A percentile compares a stretch with the other conserved stretches of the same genome.
Conservation (phyloP, 2,797 vertebrate species). For the Galaxias olidus region DNA sequence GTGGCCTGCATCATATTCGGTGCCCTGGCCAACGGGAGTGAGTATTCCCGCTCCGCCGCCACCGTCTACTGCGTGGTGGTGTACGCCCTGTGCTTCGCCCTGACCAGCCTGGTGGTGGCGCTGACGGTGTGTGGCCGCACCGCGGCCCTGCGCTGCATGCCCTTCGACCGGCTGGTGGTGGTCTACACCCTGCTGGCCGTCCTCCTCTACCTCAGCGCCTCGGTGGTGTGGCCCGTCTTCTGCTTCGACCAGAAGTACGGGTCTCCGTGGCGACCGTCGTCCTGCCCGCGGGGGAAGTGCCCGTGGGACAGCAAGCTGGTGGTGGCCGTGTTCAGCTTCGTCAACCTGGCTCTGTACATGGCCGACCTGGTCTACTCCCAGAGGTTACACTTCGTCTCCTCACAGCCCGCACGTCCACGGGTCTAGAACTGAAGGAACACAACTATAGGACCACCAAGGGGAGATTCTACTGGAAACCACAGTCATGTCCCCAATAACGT, state of each 20-base stretch:
- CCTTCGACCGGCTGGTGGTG: constrained; percentile 85
- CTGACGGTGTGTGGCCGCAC: constrained; percentile 82
- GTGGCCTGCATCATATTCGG: constrained; percentile 90
- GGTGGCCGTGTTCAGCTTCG: constrained; percentile 85
- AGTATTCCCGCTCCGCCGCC: constrained; percentile 74
- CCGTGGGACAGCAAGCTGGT: constrained; percentile 92
- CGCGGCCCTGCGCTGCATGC: constrained; percentile 69
- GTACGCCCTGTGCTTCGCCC: constrained; percentile 84
- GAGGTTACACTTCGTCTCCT: constrained; percentile 74
- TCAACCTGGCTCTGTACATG: constrained; percentile 86
- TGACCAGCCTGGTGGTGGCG: constrained; percentile 78
- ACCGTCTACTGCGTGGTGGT: constrained; percentile 89
- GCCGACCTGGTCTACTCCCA: constrained; percentile 87
- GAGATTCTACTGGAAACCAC: too few relatives aligned
- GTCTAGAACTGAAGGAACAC: constrained; percentile 25
- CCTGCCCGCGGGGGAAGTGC: constrained; percentile 82
- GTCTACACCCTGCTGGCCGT: constrained; percentile 84
- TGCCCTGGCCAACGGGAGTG: constrained; percentile 81
- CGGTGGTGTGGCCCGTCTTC: constrained; percentile 91
- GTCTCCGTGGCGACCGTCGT: constrained; percentile 72
- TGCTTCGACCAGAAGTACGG: constrained; percentile 92
- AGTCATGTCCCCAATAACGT: too few relatives aligned
- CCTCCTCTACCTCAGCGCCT: constrained; percentile 86
- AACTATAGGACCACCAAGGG: too few relatives aligned
- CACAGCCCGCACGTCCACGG: constrained; percentile 40